Percentiles rank a stretch among this genome's conserved stretches.
These are phyloP conservation scores for Polypterus bichir DNA, from an alignment of 2,113 vertebrate genomes.

Conservation along the genomic window DNA sequence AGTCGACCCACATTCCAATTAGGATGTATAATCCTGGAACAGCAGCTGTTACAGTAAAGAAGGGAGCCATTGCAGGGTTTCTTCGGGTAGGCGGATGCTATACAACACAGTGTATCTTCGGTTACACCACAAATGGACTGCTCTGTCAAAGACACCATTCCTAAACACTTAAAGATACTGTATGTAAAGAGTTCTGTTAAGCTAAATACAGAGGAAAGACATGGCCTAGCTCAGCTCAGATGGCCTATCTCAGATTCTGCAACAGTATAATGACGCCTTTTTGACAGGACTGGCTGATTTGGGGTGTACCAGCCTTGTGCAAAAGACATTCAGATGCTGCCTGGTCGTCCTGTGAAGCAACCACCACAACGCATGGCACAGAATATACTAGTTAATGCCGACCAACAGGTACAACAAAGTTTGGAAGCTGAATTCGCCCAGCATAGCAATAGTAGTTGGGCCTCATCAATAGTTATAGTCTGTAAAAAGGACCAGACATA, in stretches of 20 bases:
- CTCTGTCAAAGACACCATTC: too few species aligned
- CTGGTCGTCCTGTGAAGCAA: not conserved
- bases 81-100: not conserved
- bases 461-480: not conserved
- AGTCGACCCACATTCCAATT: not conserved
- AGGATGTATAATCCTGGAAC: constrained; percentile 15
- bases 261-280: too few species aligned
- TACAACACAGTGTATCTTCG: not conserved
- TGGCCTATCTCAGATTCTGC: too few species aligned
- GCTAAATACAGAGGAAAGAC: too few species aligned
- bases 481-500: not conserved
- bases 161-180: too few species aligned
- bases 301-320: too few species aligned
- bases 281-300: too few species aligned
- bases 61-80: not conserved
- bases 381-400: not conserved
- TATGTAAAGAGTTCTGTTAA: too few species aligned
- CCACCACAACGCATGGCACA: not conserved
- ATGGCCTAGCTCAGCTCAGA: too few species aligned
- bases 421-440: not conserved
- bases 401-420: not conserved
- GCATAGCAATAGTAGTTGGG: not conserved
- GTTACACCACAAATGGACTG: not conserved
- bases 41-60: not conserved
- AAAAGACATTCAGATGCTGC: too few species aligned